phyloP scores from a whole-genome alignment of 2,888 invertebrate genomes.

The Erebia aethiops region DNA sequence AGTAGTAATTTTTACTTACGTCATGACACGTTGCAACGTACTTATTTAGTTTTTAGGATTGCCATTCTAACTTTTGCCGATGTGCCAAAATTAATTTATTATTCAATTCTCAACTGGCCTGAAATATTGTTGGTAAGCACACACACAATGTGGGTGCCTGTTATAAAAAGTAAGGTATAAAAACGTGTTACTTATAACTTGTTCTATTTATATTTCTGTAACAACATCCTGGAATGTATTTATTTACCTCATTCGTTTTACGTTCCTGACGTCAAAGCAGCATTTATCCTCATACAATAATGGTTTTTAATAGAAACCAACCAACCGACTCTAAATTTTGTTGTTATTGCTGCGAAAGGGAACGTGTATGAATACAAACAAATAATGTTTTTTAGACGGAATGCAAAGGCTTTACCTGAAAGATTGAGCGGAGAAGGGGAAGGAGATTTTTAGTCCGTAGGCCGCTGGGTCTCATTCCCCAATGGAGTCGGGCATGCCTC shows the following conservation, averaged over 20 bases:
- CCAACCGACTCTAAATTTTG: background rate
- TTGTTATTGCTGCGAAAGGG: background rate
- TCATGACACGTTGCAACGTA: no score
- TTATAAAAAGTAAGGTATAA: no score
- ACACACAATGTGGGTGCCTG: background rate
- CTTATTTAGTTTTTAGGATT: no score
- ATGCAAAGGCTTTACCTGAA: no score
- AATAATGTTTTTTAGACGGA: no score
- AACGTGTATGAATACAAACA: background rate
- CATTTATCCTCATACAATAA: conserved; percentile 9
- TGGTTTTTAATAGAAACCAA: conserved; percentile 2
- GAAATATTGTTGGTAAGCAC: background rate
- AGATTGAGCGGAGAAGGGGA: no score
- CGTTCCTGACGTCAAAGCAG: conserved; percentile 20
- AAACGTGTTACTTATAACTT: no score
- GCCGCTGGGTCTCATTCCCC: no score
- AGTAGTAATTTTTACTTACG: no score
- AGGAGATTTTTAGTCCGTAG: no score
- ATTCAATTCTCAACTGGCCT: background rate
- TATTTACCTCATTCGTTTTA: conserved; percentile 24
- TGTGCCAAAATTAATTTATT: background rate
- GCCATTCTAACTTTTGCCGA: background rate
- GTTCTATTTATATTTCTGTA: conserved; percentile 12
- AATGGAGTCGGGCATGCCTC: no score
- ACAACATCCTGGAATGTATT: conserved; percentile 21